These are phyloP conservation scores for Gymnogyps californianus DNA, from an alignment of 2,113 vertebrate species.

Conservation along the genomic window DNA sequence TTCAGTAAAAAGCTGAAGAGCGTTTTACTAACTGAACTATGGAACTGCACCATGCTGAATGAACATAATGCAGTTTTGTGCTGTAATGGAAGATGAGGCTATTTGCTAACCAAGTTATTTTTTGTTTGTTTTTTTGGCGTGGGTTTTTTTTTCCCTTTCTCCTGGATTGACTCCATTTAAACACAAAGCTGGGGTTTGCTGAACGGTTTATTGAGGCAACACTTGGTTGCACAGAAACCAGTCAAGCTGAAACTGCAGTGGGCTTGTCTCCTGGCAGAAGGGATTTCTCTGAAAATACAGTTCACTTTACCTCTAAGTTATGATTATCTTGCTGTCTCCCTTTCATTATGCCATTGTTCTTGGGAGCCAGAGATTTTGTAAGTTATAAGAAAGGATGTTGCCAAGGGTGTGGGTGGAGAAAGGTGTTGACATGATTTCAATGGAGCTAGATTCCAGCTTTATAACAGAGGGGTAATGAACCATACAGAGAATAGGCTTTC, in stretches of 20 bases:
- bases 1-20: neutral
- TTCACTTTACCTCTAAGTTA: conserved; percentile 44
- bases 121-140: neutral
- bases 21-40: neutral
- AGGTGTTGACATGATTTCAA: conserved; percentile 60
- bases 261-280: conserved; percentile 34
- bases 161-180: neutral
- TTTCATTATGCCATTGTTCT: conserved; percentile 66
- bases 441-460: conserved; percentile 39
- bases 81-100: neutral
- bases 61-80: neutral
- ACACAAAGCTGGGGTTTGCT: neutral
- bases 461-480: conserved; percentile 2
- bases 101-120: neutral
- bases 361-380: conserved; percentile 43
- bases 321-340: conserved; percentile 59
- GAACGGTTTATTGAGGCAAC: neutral
- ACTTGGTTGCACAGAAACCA: conserved; percentile 15
- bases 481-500: conserved; percentile 24
- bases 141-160: neutral
- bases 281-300: conserved; percentile 22
- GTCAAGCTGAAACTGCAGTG: conserved; percentile 35
- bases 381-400: conserved; percentile 51
- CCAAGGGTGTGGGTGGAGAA: conserved; percentile 53
- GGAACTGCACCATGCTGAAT: neutral